Base-by-base conservation (phyloP, 2,797 vertebrate species). In the Setipinna tenuifilis region DNA sequence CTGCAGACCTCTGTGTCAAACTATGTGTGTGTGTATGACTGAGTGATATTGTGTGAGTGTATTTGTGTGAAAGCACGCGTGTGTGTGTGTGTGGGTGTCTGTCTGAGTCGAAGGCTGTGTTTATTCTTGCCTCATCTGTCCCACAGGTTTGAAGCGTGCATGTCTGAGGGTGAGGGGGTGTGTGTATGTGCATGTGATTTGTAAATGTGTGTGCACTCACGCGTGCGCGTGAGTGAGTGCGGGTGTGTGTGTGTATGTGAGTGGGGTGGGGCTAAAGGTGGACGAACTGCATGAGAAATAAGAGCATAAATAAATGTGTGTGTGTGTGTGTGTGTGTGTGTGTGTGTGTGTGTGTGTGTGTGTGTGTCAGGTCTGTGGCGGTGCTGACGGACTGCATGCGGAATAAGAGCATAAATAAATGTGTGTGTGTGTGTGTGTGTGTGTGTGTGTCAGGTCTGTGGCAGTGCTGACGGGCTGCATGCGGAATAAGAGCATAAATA, bases 361-460 rank as follows among this genome's bases (percentile, higher is more conserved):
- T 28, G 62, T 17, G 65, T 71, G 17, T 83, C 95, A 99, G 98
- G 92, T 99, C 98, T 0, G 97, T 99, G 91, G 97, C 98, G 0
- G 96, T 98, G 89, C 94, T 99, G 25, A 98, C 98, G 0, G 98
- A 99, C 87, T 99, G 98, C 92, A 98, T 99, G 98, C 96, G 98
- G 94, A 99, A 97, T 94, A 99, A 99, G 93, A 94, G 90, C 0
- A 92, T 99, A 93, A 97, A 97, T 89, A 99, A 98, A 92, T 99
- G 65, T 71, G 65, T 71, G 65, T 35, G 80, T 82, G 46, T 75
- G 16, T 41, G 61, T 65, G 61, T 54, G 50, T 54, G 50, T 83
- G 50, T 75, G 83, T 80, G 50, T 84, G 35, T 48, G 91, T 82
- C 95, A 99, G 98, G 92, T 99, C 98, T 0, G 97, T 99, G 91